phyloP scores from a whole-genome alignment of 1,140 invertebrate species.

The Pentalonia nigronervosa region DNA sequence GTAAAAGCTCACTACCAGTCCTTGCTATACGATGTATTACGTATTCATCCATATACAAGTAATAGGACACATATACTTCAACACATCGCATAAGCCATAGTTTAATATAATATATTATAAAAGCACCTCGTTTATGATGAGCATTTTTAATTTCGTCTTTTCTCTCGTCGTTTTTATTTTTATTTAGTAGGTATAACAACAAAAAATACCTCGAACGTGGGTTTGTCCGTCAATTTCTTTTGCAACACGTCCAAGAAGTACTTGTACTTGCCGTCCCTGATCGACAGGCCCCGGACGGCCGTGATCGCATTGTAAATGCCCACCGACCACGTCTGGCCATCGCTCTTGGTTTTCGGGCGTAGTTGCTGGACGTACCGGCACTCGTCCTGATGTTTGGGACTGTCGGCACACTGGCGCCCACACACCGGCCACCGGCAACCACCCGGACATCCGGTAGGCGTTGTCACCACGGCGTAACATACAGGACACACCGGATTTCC shows the following conservation, averaged over 20 bases:
- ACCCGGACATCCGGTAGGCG: slow-evolving; percentile 66
- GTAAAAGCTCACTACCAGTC: no score
- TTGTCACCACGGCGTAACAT: slow-evolving; percentile 22
- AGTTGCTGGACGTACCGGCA: slow-evolving; percentile 67
- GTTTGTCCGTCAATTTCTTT: neutral
- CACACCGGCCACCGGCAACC: slow-evolving; percentile 70
- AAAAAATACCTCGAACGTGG: neutral
- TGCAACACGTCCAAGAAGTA: slow-evolving; percentile 2
- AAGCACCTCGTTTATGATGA: no score
- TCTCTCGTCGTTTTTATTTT: no score
- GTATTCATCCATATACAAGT: no score
- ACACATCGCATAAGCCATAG: no score
- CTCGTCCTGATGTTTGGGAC: slow-evolving; percentile 67
- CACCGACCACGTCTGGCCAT: neutral
- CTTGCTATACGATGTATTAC: no score
- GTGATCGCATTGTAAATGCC: slow-evolving; percentile 21
- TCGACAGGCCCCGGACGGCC: neutral
- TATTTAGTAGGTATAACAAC: no score
- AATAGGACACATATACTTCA: no score
- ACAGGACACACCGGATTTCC: slow-evolving; percentile 54
- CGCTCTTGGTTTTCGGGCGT: slow-evolving; percentile 60
- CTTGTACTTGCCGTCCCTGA: neutral
- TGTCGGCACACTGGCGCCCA: slow-evolving; percentile 68
- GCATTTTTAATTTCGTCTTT: no score
- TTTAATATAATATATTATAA: no score